These are phyloP conservation scores for Barypeithes pellucidus DNA, from an alignment of 2,888 invertebrate genomes.

Conservation along the genomic window DNA sequence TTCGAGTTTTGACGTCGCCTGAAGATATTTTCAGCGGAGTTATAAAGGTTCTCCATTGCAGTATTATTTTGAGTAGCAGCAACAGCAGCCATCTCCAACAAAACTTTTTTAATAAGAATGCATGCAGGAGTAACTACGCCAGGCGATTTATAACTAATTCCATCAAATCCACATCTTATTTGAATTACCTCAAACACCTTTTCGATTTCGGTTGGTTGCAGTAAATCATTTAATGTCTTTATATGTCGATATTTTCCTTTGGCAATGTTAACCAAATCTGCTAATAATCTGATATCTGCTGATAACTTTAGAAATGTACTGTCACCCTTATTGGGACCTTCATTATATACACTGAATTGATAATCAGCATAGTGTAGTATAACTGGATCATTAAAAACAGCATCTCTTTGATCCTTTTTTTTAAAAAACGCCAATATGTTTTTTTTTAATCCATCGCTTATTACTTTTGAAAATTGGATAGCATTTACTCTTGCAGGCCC, in stretches of 20 bases:
- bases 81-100: conserved; percentile 2
- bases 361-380: not conserved
- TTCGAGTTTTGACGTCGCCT: not conserved
- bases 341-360: not conserved
- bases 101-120: conserved; percentile 12
- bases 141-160: not conserved
- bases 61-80: conserved; percentile 5
- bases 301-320: not conserved
- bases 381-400: conserved; percentile 12
- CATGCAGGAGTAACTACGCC: conserved; percentile 15
- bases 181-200: not conserved
- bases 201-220: conserved; percentile 4
- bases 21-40: not conserved
- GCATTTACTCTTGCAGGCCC: not conserved
- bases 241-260: not conserved
- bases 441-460: not conserved
- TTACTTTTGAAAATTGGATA: not conserved
- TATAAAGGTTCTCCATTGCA: conserved; percentile 2
- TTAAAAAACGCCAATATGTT: conserved; percentile 5
- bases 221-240: conserved; percentile 3
- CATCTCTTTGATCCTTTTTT: not conserved
- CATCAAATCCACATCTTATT: conserved; percentile 14
- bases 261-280: conserved; percentile 10
- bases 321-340: conserved; percentile 5
- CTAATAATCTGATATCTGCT: conserved; percentile 14